Conservation (phyloP, 2,113 vertebrate genomes). For the human region GRCh38 chrX:131901501-131902000, state of each 20-base stretch:
- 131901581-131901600: constrained; percentile 27
- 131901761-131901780: constrained; percentile 54
- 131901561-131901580: constrained; percentile 64
- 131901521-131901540: constrained; percentile 68
- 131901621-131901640: constrained; percentile 50
- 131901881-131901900: constrained; percentile 47
- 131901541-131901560: constrained; percentile 46
- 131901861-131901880: constrained; percentile 53
- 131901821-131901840: constrained; percentile 66
- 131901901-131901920: constrained; percentile 52
- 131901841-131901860: constrained; percentile 64
- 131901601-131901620: constrained; percentile 54
- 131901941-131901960: constrained; percentile 19
- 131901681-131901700: constrained; percentile 22
- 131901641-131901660: constrained; percentile 50
- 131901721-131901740: constrained; percentile 49
- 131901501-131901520: constrained; percentile 46
- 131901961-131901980: constrained; percentile 52
- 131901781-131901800: constrained; percentile 55
- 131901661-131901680: constrained; percentile 42
- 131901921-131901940: constrained; percentile 55
- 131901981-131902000: constrained; percentile 62
- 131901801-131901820: constrained; percentile 46
- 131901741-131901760: constrained; percentile 58
- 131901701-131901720: constrained; percentile 32